Evolutionary conservation across 2,888 invertebrate genomes (phyloP), one percentile per base, ranked within the genome.

Genomic region (Drosophila atripex): DNA sequence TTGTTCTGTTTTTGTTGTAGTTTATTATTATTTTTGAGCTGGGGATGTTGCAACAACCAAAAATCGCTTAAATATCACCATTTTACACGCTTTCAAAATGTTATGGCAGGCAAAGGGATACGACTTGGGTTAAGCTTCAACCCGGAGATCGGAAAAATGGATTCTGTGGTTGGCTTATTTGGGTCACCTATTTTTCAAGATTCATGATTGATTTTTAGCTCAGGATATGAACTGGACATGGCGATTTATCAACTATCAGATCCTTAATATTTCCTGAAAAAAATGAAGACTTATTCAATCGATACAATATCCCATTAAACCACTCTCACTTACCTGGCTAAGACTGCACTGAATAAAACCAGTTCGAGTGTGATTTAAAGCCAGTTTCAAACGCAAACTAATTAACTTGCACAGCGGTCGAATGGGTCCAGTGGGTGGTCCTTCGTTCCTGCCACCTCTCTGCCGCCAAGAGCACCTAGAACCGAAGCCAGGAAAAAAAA

Each of bases 341-440:
- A 8, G 8, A 38, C 25, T 61, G 43, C 7, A 3, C 1, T 16
- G 39, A 18, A 16, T 18, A 41, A 41, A 77, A 70, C 74, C 43
- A 46, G 65, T 59, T 61, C 18, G 12, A 39, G 45, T 11, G 23
- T 71, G 71, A 75, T 75, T 75, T 60, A 75, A 61, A 32, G 41
- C 51, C 51, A 41, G 51, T 45, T 47, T 38, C 43, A n/a, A 54
- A 66, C 14, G 57, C 51, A 54, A 78, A 69, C 76, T 80, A 80
- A 80, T 80, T 80, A 80, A 80, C 84, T 80, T 76, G 84, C 80
- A 53, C 77, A 73, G 77, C 76, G 68, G 59, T 55, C 53, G 45
- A 6, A 39, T 38, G 35, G 38, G 39, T 71, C 52, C 82, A 73
- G 83, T 85, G 85, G 80, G 82, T 82, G 80, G 80, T 80, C 80